Percentiles rank a stretch among this genome's conserved stretches.
phyloP scores from a whole-genome alignment of 1,140 invertebrate genomes.

The Anoplophora glabripennis region DNA sequence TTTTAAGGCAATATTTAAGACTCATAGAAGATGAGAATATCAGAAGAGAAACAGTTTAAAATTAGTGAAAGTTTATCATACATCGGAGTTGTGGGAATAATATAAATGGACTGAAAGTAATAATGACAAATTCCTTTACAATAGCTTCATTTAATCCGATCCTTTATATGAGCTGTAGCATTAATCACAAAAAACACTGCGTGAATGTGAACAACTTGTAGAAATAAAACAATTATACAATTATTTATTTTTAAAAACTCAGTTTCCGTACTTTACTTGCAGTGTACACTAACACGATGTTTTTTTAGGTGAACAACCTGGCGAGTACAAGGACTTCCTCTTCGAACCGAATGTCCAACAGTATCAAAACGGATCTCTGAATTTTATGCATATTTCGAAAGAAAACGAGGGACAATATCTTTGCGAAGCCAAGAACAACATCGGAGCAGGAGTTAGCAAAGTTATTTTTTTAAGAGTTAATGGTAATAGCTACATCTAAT shows the following conservation, averaged over 20 bases:
- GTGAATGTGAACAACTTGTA: neutral
- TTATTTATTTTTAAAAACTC: neutral
- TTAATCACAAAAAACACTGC: too few relatives aligned
- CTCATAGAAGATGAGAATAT: too few relatives aligned
- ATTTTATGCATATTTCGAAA: conserved; percentile 76
- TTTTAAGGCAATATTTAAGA: too few relatives aligned
- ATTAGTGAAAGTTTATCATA: too few relatives aligned
- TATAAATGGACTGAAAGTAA: too few relatives aligned
- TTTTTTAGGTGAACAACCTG: conserved; percentile 65
- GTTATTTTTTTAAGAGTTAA: conserved; percentile 85
- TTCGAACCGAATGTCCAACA: conserved; percentile 72
- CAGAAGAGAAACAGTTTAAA: too few relatives aligned
- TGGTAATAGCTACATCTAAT: conserved; percentile 58
- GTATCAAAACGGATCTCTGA: conserved; percentile 76
- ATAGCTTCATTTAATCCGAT: too few relatives aligned
- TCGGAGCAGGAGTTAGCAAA: conserved; percentile 84
- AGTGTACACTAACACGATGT: neutral
- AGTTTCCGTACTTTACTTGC: neutral
- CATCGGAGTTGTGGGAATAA: too few relatives aligned
- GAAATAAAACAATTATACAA: neutral
- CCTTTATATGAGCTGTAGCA: too few relatives aligned
- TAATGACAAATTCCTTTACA: too few relatives aligned
- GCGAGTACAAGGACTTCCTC: conserved; percentile 82
- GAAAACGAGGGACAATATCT: conserved; percentile 87
- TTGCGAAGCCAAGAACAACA: conserved; percentile 88